Base-by-base conservation (phyloP, 2,888 invertebrate genomes). In the Halictus ligatus region DNA sequence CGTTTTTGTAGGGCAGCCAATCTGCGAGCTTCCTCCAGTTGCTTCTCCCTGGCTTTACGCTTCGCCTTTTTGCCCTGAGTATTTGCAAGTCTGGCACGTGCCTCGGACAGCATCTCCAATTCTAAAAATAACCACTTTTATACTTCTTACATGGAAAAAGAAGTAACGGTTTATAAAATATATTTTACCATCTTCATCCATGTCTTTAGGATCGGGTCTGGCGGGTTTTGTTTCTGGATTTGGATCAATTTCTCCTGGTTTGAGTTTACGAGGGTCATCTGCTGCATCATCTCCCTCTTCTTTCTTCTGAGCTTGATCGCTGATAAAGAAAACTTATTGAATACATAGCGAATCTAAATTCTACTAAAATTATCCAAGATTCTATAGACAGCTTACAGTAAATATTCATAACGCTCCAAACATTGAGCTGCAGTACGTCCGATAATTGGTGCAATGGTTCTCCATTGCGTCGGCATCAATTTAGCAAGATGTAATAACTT, bases 221-320 rank as follows among this genome's bases (percentile, higher is more conserved):
- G 99, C 99, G 5, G 99, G 99, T 95, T 99, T 99, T 0, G 99
- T 99, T 96, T 99, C 99, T 15, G 99, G 99, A 96, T 99, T 99
- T 0, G 99, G 99, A 96, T 99, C 99, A 93, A 99, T 99, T 96
- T 99, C 99, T 46, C 99, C 99, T 0, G 99, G 99, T 94, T 99
- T 99, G 69, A 99, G 96, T 95, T 99, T 99, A 58, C 99, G 96
- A 0, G 99, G 99, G 95, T 99, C 99, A 95, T 99, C 99, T 58
- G 97, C 97, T 85, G 97, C 97, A 95, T 98, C 99, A 92, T 98
- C 98, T 5, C 98, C 99, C 95, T 99, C 99, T 94, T 99, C 99
- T 93, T 98, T 99, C 92, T 98, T 98, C 94, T 99, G 99, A 0
- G 99, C 99, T 96, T 99, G 99, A 95, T 99, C 99, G 81, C 98